Base-by-base conservation (phyloP, 1,140 invertebrate species). In the Doryteuthis pealeii region DNA sequence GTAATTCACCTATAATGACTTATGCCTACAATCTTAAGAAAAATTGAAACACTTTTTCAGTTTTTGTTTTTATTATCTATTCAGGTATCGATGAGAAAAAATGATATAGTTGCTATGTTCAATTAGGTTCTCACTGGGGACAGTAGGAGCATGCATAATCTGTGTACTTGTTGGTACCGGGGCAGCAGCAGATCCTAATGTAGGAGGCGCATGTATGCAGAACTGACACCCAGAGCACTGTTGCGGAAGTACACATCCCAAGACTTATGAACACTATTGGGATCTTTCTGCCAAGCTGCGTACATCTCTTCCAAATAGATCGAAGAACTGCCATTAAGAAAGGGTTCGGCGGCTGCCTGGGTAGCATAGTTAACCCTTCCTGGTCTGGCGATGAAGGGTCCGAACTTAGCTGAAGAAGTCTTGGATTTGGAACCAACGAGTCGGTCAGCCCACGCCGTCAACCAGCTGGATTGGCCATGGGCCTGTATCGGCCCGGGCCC, bases 241-340 rank as follows among this genome's bases (percentile, higher is more conserved):
- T 93, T 96, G 74, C 95, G 92, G 90, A 99, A 99, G 89, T 97
- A 99, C 1, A 95, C 92, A 90, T 99, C 96, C 97, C 97, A 99
- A 68, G 97, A 99, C 95, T 95, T 93, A 89, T 99, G 98, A 62
- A 99, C 98, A 86, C 95, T 96, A 80, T 91, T 92, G 35, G 98
- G 97, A 90, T 99, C 96, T 81, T 92, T 91, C 70, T 96, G 89
- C 98, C 98, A 99, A 67, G 94, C 90, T 88, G 97, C 96, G 90
- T 98, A 99, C 96, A 99, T 99, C 89, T 98, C 96, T 89, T 99
- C 98, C 74, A 99, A 94, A 89, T 99, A 99, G 31, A 87, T 79
- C 6, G 93, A 93, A n/a, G 94, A 94, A 67, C 94, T 94, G 83
- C 94, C 89, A 84, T 85, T 90, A 66, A 90, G 82, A 78, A 90